phyloP scores from a whole-genome alignment of 2,888 invertebrate genomes.

The Tolmerus cingulatus region DNA sequence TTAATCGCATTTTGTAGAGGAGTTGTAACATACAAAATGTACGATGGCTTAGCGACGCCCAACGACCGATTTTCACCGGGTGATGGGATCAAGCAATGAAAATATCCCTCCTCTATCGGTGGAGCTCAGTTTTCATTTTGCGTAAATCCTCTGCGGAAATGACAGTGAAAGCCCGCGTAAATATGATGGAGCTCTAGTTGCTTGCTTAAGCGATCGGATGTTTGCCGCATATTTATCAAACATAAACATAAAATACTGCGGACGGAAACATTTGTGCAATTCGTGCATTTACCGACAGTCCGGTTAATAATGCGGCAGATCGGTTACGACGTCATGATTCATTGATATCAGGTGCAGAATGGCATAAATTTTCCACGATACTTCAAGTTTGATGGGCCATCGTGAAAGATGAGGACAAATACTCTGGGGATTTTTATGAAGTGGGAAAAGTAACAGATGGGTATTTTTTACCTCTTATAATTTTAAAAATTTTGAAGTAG shows the following conservation, averaged over 20 bases:
- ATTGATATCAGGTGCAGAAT: neutral
- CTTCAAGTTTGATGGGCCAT: neutral
- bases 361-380: neutral
- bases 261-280: neutral
- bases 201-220: slow-evolving; percentile 2
- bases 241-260: neutral
- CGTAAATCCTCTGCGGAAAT: neutral
- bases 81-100: neutral
- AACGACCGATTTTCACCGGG: neutral
- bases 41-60: neutral
- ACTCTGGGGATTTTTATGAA: neutral
- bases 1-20: neutral
- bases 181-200: neutral
- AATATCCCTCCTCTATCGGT: neutral
- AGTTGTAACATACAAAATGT: neutral
- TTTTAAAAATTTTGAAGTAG: neutral
- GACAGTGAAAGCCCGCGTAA: neutral
- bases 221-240: slow-evolving; percentile 10
- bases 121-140: neutral
- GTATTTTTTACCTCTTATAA: neutral
- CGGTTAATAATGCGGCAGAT: neutral
- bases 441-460: neutral
- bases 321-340: neutral
- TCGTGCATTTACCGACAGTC: neutral
- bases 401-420: neutral